Percentiles rank a stretch among this genome's conserved stretches.
Conservation (phyloP, 2,113 vertebrate genomes). For the Neodontobutis hainanensis region DNA sequence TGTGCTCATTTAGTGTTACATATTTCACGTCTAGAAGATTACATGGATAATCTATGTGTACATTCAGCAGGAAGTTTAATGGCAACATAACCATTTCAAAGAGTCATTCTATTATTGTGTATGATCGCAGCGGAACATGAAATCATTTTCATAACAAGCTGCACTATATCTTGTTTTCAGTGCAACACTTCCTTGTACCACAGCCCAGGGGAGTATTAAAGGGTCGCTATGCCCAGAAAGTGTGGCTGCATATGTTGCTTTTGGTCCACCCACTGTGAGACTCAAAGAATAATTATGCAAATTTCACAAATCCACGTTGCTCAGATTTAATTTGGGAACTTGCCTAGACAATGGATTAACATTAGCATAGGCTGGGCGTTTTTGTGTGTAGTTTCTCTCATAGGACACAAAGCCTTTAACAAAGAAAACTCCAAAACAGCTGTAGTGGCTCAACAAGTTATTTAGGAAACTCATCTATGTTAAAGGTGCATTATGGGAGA, state of each 20-base stretch:
- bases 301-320: slow-evolving; percentile 11
- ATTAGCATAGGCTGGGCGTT: background rate
- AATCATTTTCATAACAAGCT: background rate
- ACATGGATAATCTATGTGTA: background rate
- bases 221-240: background rate
- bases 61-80: background rate
- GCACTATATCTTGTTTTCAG: background rate
- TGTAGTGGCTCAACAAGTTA: background rate
- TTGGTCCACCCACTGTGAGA: background rate
- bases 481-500: too few species aligned
- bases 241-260: slow-evolving; percentile 1
- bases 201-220: background rate
- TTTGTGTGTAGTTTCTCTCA: slow-evolving; percentile 14
- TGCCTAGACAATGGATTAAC: slow-evolving; percentile 26
- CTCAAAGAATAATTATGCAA: slow-evolving; percentile 4
- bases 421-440: slow-evolving; percentile 21
- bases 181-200: background rate
- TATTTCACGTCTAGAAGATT: background rate
- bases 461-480: background rate
- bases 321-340: slow-evolving; percentile 14
- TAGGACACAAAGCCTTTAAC: slow-evolving; percentile 10
- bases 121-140: background rate
- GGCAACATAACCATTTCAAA: background rate
- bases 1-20: background rate
- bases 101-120: background rate